Evolutionary conservation across 2,113 vertebrate species (phyloP).

Genomic region (Chaetodon auriga): DNA sequence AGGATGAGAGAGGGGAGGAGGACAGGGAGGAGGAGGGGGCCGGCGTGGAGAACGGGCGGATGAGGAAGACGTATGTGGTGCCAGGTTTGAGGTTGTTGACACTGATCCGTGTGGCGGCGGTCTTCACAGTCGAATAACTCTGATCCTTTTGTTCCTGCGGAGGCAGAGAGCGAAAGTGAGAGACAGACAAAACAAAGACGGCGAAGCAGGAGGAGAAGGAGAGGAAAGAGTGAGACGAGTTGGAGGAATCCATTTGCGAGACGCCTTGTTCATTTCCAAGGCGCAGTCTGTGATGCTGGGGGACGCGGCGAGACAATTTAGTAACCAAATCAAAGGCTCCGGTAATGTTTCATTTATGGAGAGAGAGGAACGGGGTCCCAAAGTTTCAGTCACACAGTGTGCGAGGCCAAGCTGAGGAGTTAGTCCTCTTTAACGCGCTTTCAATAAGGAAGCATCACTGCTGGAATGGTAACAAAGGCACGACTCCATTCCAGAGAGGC

Average conservation of each 20-base stretch:
- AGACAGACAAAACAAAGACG: conserved; percentile 25
- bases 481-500: conserved; percentile 1
- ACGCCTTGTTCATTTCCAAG: conserved; percentile 39
- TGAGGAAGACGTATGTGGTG: conserved; percentile 95
- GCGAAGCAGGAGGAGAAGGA: neutral
- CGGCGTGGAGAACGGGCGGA: conserved; percentile 87
- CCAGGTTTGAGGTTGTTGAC: conserved; percentile 95
- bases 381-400: neutral
- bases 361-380: neutral
- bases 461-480: neutral
- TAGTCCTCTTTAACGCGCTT: neutral
- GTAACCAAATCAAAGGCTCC: conserved; percentile 29
- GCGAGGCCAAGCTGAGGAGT: neutral
- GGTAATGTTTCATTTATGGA: conserved; percentile 20
- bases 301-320: neutral
- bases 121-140: conserved; percentile 95
- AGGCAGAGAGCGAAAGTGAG: conserved; percentile 34
- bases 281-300: conserved; percentile 15
- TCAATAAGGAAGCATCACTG: conserved; percentile 1
- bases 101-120: conserved; percentile 88
- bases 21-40: conserved; percentile 87
- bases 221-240: conserved; percentile 31
- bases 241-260: conserved; percentile 58
- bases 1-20: conserved; percentile 87
- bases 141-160: conserved; percentile 94